Base-by-base conservation (phyloP, 1,140 invertebrate genomes). In the Druon quercuslanigerum region DNA sequence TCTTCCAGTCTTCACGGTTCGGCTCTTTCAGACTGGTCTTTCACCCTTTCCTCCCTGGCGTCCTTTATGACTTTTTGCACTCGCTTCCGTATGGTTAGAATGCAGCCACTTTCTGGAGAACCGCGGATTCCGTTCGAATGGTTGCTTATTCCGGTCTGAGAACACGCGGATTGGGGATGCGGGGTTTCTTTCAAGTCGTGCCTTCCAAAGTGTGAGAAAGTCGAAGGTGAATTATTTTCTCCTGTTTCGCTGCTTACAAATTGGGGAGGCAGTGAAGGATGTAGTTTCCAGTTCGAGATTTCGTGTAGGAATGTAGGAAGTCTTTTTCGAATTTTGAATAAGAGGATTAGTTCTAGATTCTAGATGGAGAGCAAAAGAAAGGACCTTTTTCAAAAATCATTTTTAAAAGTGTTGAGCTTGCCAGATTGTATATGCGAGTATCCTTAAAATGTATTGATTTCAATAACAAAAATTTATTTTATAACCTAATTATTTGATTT, bases 31-130 rank as follows among this genome's bases (percentile, higher is more conserved):
- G 3, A 13, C 13, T 33, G 25, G 4, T 66, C 20, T 66, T 66
- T 66, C 57, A 66, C 13, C 46, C 40, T 74, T 71, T 12, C 46
- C 40, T 74, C 54, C 14, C 17, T 3, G n/a, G 5, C 8, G 13
- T 70, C 33, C 25, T 51, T 46, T 40, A 66, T 57, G 54, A 70
- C 71, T 71, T 71, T 50, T 77, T 73, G 20, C 8, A 20, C 57
- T 77, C 57, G 57, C 57, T 66, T 66, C 57, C 57, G 57, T 66
- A 40, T 66, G 7, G 57, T 66, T 66, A 33, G 16, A 66, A 66
- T 14, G 57, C 57, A 66, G 33, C 20, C 8, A 33, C 33, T 66
- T 66, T 66, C 57, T 19, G 9, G 13, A 33, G 14, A 33, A 14
- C 13, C 20, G 12, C 57, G 57, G 57, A 66, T 66, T 66, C 25